Conservation (phyloP, 2,797 vertebrate genomes). For the Chrosomus eos region DNA sequence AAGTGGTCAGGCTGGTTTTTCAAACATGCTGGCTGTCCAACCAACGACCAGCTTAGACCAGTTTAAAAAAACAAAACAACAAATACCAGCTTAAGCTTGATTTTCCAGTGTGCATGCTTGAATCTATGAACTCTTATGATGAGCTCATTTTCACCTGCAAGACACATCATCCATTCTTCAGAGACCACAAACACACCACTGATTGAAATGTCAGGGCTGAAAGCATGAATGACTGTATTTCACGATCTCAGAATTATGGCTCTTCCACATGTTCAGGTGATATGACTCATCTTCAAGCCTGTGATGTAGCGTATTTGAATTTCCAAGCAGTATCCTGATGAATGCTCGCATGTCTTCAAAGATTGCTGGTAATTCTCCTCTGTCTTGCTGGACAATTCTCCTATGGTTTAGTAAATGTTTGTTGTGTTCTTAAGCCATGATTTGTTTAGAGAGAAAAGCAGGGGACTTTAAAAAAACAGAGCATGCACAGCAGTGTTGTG, state of each 20-base stretch:
- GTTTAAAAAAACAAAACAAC: background rate
- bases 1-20: background rate
- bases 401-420: constrained; percentile 21
- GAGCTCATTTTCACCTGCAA: constrained; percentile 10
- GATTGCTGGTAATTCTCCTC: constrained; percentile 18
- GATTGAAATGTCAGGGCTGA: constrained; percentile 48
- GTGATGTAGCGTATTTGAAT: background rate
- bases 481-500: constrained; percentile 19
- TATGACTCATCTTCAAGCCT: background rate
- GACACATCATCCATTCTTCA: constrained; percentile 16
- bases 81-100: background rate
- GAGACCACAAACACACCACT: constrained; percentile 14
- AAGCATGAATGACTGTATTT: constrained; percentile 15
- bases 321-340: constrained; percentile 5
- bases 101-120: background rate
- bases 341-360: background rate
- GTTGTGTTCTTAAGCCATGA: constrained; percentile 40
- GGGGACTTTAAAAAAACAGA: constrained; percentile 4
- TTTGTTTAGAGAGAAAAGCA: constrained; percentile 19
- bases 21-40: background rate
- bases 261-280: constrained; percentile 31
- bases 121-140: constrained; percentile 5
- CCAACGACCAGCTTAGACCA: no score
- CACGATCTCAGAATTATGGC: constrained; percentile 17
- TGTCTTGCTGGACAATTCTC: constrained; percentile 1